Evolutionary conservation across 1,140 invertebrate genomes (phyloP), one percentile per base, ranked within the genome.

Genomic region (Samia ricini): DNA sequence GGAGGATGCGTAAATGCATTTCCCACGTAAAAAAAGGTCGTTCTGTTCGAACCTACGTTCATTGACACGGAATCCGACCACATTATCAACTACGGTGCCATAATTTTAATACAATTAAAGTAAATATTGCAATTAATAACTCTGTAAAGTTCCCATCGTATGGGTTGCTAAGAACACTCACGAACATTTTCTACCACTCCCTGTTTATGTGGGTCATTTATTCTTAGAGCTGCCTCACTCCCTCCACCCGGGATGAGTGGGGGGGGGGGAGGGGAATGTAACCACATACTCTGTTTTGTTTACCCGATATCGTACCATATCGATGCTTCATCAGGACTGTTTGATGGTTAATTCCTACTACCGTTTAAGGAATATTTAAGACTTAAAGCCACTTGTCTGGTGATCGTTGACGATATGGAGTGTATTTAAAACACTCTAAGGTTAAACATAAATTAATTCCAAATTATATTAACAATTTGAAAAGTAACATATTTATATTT

Each of bases 101-200:
- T n/a, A n/a, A n/a, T n/a, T n/a, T n/a, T n/a, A n/a, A n/a, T n/a
- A n/a, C n/a, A n/a, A n/a, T n/a, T 26, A 26, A 26, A 26, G 3
- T 26, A 26, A 26, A 26, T 26, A 4, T 26, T 26, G 3, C 26
- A 26, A 26, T 20, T 15, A 77, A 64, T 79, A 76, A 15, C 81
- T 79, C 79, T 64, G 60, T 72, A 78, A 10, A 69, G 59, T 58
- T 83, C 71, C 71, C 20, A 72, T 73, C 76, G 76, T 70, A 84
- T 68, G 72, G 77, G 75, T 79, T 82, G 79, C 74, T 82, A 84
- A 82, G 78, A 81, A 79, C 75, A 71, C 71, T 74, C 75, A 76
- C 81, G 77, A 79, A 84, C 81, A 81, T 83, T 81, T 80, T 78
- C 80, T 81, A 81, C 76, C 80, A 81, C 80, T 83, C 76, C 73